Evolutionary conservation across 2,113 vertebrate species (phyloP), one percentile per base, ranked within the genome.

Genomic region (Australoheros scitulus): DNA sequence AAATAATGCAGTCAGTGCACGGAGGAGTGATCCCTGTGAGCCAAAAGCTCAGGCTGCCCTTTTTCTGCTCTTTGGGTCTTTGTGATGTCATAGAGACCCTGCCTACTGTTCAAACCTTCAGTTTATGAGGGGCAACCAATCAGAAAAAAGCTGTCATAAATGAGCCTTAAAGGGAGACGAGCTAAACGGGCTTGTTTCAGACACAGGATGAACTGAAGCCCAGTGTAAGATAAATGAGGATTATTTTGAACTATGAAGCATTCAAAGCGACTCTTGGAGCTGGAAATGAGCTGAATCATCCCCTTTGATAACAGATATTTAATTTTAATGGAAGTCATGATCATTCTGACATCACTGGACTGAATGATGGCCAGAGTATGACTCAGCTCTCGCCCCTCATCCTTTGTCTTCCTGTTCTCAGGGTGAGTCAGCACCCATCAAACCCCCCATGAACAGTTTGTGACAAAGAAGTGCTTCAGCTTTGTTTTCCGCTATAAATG

Each of bases 351-450:
- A 2, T 29, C 14, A 47, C 65, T 11, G 57, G 15, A 14, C 20
- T 52, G 32, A 56, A 32, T 76, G 22, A 24, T 14, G n/a, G 52
- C 41, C 65, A 47, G 36, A 17, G 20, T 22, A 24, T 15, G 70
- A 61, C 17, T 75, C 18, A 72, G 34, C 55, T 2, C 11, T n/a
- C 17, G 2, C 7, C 11, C 0, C 41, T 47, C 18, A 32, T 20
- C 24, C 32, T 55, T 79, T 18, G 29, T 32, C 41, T 1, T 22
- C 32, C 68, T 64, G 17, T 0, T 13, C 10, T 70, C 65, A 0
- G 20, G 55, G n/a, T 79, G 64, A 86, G 41, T 78, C 81, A 81
- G 63, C 80, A 34, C n/a, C 29, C 38, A 14, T 17, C 13, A 52
- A 63, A 32, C 59, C 15, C 41, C 15, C 52, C 55, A 47, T n/a